phyloP scores from a whole-genome alignment of 1,140 invertebrate genomes.

The Musca domestica region DNA sequence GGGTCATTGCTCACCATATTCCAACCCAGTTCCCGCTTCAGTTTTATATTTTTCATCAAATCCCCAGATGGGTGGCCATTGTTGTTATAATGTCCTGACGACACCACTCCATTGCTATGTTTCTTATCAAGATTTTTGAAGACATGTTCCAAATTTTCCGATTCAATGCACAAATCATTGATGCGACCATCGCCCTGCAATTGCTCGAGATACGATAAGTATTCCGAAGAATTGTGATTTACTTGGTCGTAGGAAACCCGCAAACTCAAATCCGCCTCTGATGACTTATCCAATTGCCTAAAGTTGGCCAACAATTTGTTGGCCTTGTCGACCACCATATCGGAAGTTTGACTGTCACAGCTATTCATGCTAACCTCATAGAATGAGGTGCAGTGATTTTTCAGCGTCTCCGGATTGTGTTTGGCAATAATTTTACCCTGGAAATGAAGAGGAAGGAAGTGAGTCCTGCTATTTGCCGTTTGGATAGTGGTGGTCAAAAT shows the following conservation, averaged over 20 bases:
- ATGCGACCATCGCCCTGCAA: conserved; percentile 30
- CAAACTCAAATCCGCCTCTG: conserved; percentile 6
- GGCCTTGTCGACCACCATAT: conserved; percentile 6
- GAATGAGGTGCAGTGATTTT: conserved; percentile 39
- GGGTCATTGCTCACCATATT: conserved; percentile 45
- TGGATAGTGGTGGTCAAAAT: neutral
- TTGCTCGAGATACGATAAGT: conserved; percentile 25
- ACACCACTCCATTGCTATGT: neutral
- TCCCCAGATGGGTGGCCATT: conserved; percentile 52
- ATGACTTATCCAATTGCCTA: conserved; percentile 4
- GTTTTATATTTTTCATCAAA: conserved; percentile 56
- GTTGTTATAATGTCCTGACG: neutral
- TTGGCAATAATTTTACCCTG: conserved; percentile 50
- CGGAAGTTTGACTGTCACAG: conserved; percentile 28
- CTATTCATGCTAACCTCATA: conserved; percentile 40
- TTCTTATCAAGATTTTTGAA: conserved; percentile 40
- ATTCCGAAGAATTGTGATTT: conserved; percentile 7
- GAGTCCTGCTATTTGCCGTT: too few relatives aligned
- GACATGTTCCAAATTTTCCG: conserved; percentile 42
- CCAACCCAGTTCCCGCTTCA: conserved; percentile 62
- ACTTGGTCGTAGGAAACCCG: conserved; percentile 22
- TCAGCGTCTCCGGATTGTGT: conserved; percentile 45
- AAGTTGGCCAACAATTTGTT: conserved; percentile 15
- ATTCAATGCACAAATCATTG: conserved; percentile 35
- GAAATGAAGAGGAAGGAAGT: neutral